phyloP scores from a whole-genome alignment of 2,113 vertebrate species.

The Balaeniceps rex region DNA sequence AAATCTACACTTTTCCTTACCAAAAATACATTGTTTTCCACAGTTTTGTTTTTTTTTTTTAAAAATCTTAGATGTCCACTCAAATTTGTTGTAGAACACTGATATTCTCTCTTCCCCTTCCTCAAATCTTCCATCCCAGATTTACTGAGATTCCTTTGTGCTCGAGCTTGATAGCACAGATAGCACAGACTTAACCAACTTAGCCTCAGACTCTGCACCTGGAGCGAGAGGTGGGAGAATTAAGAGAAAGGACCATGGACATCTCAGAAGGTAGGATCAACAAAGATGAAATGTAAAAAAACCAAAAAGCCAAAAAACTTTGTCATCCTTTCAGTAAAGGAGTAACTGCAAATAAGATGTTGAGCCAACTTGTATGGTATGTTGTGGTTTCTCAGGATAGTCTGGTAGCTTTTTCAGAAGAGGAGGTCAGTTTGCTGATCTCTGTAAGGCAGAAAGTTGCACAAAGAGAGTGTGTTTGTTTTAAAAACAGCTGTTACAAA shows the following conservation, averaged over 20 bases:
- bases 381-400: neutral
- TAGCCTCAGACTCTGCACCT: slow-evolving; percentile 69
- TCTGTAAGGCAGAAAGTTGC: neutral
- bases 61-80: slow-evolving; percentile 45
- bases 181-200: slow-evolving; percentile 69
- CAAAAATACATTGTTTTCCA: slow-evolving; percentile 4
- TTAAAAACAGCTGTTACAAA: neutral
- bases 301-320: neutral
- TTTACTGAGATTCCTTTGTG: slow-evolving; percentile 70
- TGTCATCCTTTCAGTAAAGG: neutral
- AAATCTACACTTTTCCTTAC: neutral
- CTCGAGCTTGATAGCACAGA: slow-evolving; percentile 67
- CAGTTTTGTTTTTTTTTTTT: neutral
- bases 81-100: slow-evolving; percentile 55
- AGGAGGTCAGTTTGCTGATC: neutral
- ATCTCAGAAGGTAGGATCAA: slow-evolving; percentile 69
- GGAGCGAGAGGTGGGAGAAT: slow-evolving; percentile 70
- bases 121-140: slow-evolving; percentile 72
- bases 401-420: neutral
- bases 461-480: neutral
- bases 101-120: slow-evolving; percentile 70
- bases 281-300: slow-evolving; percentile 19
- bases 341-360: neutral
- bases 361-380: neutral
- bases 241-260: slow-evolving; percentile 70